Base-by-base conservation (phyloP, 2,888 invertebrate genomes). In the Cantharis rustica region DNA sequence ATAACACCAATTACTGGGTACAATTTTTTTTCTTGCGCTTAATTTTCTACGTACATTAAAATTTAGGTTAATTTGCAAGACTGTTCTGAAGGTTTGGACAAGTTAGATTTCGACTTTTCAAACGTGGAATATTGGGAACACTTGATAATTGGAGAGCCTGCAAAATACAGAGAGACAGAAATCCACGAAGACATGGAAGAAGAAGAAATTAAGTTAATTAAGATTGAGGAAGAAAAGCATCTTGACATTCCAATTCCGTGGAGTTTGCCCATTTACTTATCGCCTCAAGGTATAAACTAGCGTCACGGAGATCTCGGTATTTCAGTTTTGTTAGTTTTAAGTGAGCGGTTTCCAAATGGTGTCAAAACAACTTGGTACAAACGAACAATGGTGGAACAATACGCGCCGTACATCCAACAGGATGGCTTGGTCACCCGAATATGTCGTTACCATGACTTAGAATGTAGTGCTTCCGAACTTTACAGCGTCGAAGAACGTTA, bases 1-100 rank as follows among this genome's bases (percentile, higher is more conserved):
- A 97, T 84, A 89, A 96, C 84, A 89, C 91, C 71, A 98, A 98
- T 88, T 97, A 95, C 86, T 96, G 95, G 90, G 93, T 93, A 79
- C 88, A 89, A 74, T 17, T 10, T 9, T 7, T n/a, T 68, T 15
- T 13, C 23, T 20, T 63, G 13, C 16, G 10, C 16, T 16, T 16
- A 1, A 16, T 17, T 63, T 63, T 16, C 4, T 13, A 63, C n/a
- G n/a, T n/a, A n/a, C 16, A 11, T 63, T 20, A 16, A 63, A 23
- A 77, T 79, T 64, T 79, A 90, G 90, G 89, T 93, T 0, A 94
- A 94, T 83, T 87, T 93, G 83, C 95, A 95, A 87, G 88, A 88
- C 5, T 89, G 90, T 73, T 84, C 87, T 0, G 85, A 88, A 3
- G 90, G 90, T 10, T 89, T 93, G 1, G 86, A 86, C 9, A 85